Percentiles rank a stretch among this genome's conserved stretches.
These are phyloP conservation scores for Gymnogyps californianus DNA, from an alignment of 2,113 vertebrate species.

Conservation along the genomic window DNA sequence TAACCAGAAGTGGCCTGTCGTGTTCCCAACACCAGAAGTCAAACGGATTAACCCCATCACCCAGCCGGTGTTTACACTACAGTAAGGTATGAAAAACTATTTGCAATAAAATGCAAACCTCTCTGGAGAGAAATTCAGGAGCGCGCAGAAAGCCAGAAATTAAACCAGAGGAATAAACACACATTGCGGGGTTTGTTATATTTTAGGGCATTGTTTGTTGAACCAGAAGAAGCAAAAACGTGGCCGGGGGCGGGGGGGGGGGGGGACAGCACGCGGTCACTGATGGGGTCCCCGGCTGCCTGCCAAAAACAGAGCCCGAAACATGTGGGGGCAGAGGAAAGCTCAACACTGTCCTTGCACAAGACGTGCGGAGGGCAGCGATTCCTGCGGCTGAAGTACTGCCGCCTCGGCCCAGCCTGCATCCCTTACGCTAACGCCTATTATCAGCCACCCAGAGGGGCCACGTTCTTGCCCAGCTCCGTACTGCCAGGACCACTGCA, in stretches of 20 bases:
- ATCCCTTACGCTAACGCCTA: not conserved
- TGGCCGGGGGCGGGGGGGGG: not conserved
- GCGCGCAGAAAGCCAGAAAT: conserved; percentile 37
- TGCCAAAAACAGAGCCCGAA: not conserved
- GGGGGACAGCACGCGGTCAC: not conserved
- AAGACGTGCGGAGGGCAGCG: not conserved
- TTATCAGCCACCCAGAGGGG: too few species aligned
- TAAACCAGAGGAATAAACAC: conserved; percentile 53
- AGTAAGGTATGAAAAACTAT: conserved; percentile 62
- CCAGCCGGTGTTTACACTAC: not conserved
- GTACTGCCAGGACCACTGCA: not conserved
- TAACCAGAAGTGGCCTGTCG: conserved; percentile 14
- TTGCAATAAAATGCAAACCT: conserved; percentile 56
- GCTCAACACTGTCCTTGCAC: not conserved
- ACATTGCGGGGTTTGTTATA: not conserved
- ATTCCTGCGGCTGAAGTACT: not conserved
- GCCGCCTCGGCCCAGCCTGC: not conserved
- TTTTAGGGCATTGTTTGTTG: conserved; percentile 35
- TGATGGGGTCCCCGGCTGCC: not conserved
- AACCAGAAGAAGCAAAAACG: conserved; percentile 14
- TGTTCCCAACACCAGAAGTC: conserved; percentile 8
- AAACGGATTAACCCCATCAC: not conserved
- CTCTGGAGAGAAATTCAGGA: conserved; percentile 50
- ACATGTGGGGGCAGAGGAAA: conserved; percentile 6
- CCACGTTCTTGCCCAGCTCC: not conserved